Evolutionary conservation across 2,888 invertebrate species (phyloP).

Genomic region (Eumerus sabulonum): DNA sequence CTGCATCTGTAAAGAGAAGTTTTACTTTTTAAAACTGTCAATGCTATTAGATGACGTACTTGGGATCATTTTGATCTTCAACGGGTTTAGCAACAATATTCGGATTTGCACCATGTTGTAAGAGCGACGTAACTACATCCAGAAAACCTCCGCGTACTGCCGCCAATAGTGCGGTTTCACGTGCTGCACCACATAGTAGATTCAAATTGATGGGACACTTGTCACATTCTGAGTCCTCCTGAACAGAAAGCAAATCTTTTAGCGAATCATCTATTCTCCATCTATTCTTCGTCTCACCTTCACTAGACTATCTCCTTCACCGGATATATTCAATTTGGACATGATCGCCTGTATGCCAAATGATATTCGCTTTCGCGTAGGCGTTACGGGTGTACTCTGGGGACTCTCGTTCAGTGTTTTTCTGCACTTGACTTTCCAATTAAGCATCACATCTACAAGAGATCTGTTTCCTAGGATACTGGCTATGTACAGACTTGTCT

Average conservation of each 20-base stretch:
- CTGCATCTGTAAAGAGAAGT: constrained; percentile 71
- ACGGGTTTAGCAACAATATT: constrained; percentile 83
- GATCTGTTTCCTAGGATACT: constrained; percentile 90
- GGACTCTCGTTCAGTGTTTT: constrained; percentile 75
- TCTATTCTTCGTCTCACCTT: constrained; percentile 73
- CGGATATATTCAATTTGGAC: constrained; percentile 86
- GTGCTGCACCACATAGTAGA: constrained; percentile 86
- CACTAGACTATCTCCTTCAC: constrained; percentile 80
- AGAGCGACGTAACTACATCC: constrained; percentile 84
- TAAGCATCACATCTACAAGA: constrained; percentile 87
- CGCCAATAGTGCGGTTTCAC: constrained; percentile 91
- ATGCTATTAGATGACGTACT: constrained; percentile 54
- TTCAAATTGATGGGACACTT: constrained; percentile 87
- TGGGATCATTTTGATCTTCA: constrained; percentile 78
- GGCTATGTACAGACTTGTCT: constrained; percentile 94
- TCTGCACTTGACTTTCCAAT: constrained; percentile 82
- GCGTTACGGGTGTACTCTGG: constrained; percentile 77
- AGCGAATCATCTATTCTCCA: constrained; percentile 9
- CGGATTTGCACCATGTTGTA: constrained; percentile 90
- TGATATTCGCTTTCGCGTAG: constrained; percentile 86
- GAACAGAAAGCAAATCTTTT: constrained; percentile 6
- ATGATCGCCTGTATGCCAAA: constrained; percentile 94
- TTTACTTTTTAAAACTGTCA: not conserved
- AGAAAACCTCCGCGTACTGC: constrained; percentile 88
- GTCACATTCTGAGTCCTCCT: constrained; percentile 72